Conservation (phyloP, 2,888 invertebrate genomes). For the Meloe dianella region DNA sequence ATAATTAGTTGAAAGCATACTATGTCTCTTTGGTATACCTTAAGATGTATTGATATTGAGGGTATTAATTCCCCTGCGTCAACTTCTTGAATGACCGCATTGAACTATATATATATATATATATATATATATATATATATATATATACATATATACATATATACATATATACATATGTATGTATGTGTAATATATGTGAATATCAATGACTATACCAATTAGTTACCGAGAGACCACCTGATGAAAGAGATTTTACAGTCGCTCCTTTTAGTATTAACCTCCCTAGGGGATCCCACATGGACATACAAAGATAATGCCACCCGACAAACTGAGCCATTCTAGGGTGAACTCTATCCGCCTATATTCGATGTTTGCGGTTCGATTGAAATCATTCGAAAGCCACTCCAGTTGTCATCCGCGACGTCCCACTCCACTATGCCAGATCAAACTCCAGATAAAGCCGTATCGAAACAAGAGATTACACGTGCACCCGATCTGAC, state of each 20-base stretch:
- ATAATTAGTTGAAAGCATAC: slow-evolving; percentile 57
- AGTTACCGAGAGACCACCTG: slow-evolving; percentile 35
- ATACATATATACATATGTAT: not conserved
- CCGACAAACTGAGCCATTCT: slow-evolving; percentile 43
- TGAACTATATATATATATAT: no score
- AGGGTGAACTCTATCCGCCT: slow-evolving; percentile 39
- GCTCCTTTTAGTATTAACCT: slow-evolving; percentile 46
- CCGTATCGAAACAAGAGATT: slow-evolving; percentile 54
- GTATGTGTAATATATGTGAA: not conserved
- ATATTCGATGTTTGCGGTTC: slow-evolving; percentile 53
- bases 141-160: not conserved
- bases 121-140: not conserved
- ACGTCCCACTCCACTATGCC: slow-evolving; percentile 36
- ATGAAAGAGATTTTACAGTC: slow-evolving; percentile 43
- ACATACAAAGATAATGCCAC: slow-evolving; percentile 51
- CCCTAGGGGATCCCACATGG: slow-evolving; percentile 36
- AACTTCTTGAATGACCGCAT: slow-evolving; percentile 55
- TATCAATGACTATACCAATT: slow-evolving; percentile 45
- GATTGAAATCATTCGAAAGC: slow-evolving; percentile 57
- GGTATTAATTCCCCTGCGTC: slow-evolving; percentile 55
- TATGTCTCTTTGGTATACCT: slow-evolving; percentile 52
- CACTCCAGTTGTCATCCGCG: slow-evolving; percentile 55
- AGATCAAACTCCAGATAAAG: slow-evolving; percentile 54
- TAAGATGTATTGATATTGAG: slow-evolving; percentile 54
- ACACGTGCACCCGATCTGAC: slow-evolving; percentile 44